These are phyloP conservation scores for Himalopsyche tibetana DNA, from an alignment of 2,888 invertebrate genomes.

Conservation along the genomic window DNA sequence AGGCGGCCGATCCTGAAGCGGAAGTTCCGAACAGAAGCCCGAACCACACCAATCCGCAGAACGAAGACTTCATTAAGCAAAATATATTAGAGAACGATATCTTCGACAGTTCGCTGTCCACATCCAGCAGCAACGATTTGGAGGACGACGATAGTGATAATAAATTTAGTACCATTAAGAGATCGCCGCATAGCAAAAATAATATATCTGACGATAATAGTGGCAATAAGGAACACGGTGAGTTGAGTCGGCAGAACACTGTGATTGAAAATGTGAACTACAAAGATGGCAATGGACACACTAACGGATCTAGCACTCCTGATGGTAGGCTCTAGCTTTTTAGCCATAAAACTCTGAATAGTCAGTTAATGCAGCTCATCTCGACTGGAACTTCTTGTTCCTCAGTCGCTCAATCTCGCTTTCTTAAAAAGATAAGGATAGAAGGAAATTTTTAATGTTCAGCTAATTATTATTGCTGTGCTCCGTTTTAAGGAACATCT, in stretches of 20 bases:
- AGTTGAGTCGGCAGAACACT: slow-evolving; percentile 74
- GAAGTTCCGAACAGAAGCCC: slow-evolving; percentile 57
- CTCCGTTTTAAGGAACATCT: no score
- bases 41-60: slow-evolving; percentile 68
- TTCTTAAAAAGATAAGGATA: no score
- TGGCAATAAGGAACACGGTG: slow-evolving; percentile 68
- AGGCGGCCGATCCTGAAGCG: neutral
- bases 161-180: slow-evolving; percentile 84
- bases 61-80: slow-evolving; percentile 76
- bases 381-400: no score
- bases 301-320: slow-evolving; percentile 72
- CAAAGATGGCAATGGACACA: slow-evolving; percentile 69
- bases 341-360: neutral
- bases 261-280: slow-evolving; percentile 76
- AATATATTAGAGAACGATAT: slow-evolving; percentile 76
- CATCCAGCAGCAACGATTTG: slow-evolving; percentile 74
- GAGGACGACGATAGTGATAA: slow-evolving; percentile 82
- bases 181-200: slow-evolving; percentile 81
- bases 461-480: no score
- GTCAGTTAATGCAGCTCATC: neutral
- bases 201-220: slow-evolving; percentile 69
- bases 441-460: no score
- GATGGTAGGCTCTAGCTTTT: slow-evolving; percentile 70
- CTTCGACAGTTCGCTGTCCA: slow-evolving; percentile 75
- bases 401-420: no score